Evolutionary conservation across 53 echinoderm and acorn worm genomes (phyloP).

Genomic region (Actinopyga echinites): DNA sequence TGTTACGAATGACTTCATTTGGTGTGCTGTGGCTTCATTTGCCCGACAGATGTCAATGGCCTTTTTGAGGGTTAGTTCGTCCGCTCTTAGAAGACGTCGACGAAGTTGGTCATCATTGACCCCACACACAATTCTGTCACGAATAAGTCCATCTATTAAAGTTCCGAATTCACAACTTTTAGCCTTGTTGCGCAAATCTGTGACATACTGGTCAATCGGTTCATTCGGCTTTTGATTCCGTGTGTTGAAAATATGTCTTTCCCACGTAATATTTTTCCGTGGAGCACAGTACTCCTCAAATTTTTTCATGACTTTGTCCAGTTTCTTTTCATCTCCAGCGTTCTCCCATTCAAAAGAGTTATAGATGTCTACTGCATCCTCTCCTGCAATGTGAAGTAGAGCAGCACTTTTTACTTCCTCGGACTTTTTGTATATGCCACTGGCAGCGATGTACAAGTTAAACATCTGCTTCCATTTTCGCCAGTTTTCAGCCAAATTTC

Average conservation of each 20-base stretch:
- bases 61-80: neutral
- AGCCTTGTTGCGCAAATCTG: neutral
- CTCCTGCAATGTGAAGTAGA: conserved; percentile 8
- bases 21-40: neutral
- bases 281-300: neutral
- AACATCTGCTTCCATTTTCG: conserved; percentile 33
- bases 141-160: neutral
- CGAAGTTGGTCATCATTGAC: neutral
- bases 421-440: conserved; percentile 8
- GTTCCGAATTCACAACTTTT: conserved; percentile 16
- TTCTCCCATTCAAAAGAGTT: no score
- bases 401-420: neutral
- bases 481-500: conserved; percentile 19
- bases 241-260: conserved; percentile 13
- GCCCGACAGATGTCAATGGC: conserved; percentile 14
- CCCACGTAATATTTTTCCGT: conserved; percentile 1
- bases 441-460: conserved; percentile 13
- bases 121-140: conserved; percentile 1
- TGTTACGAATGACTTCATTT: neutral
- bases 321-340: no score
- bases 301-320: no score
- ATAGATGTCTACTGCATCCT: conserved; percentile 28
- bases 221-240: neutral
- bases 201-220: conserved; percentile 10
- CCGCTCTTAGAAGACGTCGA: neutral